Conservation (phyloP, 2,888 invertebrate genomes). For the Byasa hedistus region DNA sequence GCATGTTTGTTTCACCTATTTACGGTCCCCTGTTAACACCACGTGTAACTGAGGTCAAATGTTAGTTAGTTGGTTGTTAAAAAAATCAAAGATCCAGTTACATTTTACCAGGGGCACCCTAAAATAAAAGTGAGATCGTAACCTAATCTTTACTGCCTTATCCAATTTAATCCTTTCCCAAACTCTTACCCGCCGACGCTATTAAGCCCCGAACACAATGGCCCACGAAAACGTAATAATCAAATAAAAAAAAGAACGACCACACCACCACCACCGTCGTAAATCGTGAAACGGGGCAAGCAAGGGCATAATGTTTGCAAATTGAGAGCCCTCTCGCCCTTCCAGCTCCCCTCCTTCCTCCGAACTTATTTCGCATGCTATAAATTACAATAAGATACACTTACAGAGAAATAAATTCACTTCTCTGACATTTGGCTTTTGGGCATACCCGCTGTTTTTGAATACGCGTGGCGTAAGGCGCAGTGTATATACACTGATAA, state of each 20-base stretch:
- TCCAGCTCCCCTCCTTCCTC: constrained; percentile 44
- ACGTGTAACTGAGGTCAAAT: too few relatives aligned
- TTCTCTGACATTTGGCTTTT: constrained; percentile 50
- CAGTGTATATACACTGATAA: neutral
- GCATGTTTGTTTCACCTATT: too few relatives aligned
- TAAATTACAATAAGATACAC: constrained; percentile 54
- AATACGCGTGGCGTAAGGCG: constrained; percentile 16
- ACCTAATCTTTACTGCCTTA: constrained; percentile 21
- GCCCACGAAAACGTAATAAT: constrained; percentile 39
- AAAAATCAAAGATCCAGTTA: too few relatives aligned
- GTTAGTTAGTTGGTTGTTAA: too few relatives aligned
- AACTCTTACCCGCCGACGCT: constrained; percentile 30
- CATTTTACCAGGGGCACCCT: neutral
- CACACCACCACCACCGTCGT: constrained; percentile 22
- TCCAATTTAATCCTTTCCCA: constrained; percentile 34
- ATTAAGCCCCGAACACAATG: constrained; percentile 36
- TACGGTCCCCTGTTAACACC: too few relatives aligned
- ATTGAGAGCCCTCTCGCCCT: constrained; percentile 44
- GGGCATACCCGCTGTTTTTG: constrained; percentile 34
- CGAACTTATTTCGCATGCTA: constrained; percentile 54
- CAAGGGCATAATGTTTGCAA: constrained; percentile 58
- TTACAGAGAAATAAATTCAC: constrained; percentile 50
- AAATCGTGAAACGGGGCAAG: constrained; percentile 42
- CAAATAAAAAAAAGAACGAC: constrained; percentile 36
- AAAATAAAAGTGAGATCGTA: constrained; percentile 1